Percentiles rank a stretch among this genome's conserved stretches.
phyloP scores from a whole-genome alignment of 2,113 vertebrate species.

The Chloropsis hardwickii region DNA sequence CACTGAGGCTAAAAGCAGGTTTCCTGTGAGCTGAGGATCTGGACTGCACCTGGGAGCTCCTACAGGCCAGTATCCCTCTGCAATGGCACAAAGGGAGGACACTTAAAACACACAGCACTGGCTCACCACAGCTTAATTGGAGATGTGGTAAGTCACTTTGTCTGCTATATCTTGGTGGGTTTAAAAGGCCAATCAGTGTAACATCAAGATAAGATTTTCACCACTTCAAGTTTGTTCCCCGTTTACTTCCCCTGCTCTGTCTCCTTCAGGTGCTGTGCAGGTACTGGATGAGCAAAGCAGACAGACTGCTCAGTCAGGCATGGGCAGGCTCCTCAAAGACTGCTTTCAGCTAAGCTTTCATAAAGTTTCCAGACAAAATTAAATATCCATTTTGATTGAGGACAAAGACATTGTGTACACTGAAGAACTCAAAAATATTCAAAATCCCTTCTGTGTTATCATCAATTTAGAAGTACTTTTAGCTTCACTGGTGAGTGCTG shows the following conservation, averaged over 20 bases:
- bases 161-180: not conserved
- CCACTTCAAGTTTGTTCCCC: not conserved
- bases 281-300: not conserved
- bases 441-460: not conserved
- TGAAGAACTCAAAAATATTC: not conserved
- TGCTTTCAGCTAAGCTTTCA: not conserved
- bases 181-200: not conserved
- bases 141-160: not conserved
- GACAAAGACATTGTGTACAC: not conserved
- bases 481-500: not conserved
- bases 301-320: not conserved
- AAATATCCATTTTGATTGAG: not conserved
- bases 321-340: not conserved
- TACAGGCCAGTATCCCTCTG: not conserved
- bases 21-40: not conserved
- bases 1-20: not conserved
- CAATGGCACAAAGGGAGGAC: not conserved
- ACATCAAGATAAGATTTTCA: not conserved
- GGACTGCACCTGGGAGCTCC: not conserved
- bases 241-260: not conserved
- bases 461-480: not conserved
- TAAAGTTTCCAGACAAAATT: not conserved
- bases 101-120: not conserved
- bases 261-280: not conserved
- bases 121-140: accelerated